A percentile compares a stretch with the other conserved stretches of the same genome.
Conservation (phyloP, 2,113 vertebrate genomes). For the Sylvilagus bachmani region DNA sequence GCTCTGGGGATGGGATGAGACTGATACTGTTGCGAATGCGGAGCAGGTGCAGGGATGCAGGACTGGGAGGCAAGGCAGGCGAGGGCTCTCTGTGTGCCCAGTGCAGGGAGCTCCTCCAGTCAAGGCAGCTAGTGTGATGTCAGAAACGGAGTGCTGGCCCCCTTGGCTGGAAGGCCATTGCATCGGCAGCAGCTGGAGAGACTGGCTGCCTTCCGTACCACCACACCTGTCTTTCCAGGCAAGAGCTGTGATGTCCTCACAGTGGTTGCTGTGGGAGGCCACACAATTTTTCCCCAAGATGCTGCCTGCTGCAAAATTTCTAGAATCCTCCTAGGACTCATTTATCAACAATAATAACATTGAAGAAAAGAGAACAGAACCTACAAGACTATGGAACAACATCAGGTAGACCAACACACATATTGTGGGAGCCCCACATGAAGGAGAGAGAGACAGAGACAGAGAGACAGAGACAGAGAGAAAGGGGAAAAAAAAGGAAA, state of each 20-base stretch:
- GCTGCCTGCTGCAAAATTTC: background rate
- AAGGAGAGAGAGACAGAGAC: background rate
- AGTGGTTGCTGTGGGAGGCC: too few relatives aligned
- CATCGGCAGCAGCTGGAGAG: background rate
- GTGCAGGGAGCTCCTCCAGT: background rate
- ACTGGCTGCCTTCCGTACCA: too few relatives aligned
- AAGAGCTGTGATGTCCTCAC: background rate
- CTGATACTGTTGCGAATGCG: constrained; percentile 79
- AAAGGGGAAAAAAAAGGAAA: too few relatives aligned
- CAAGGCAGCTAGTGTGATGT: background rate
- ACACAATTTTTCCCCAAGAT: too few relatives aligned
- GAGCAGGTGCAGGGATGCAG: constrained; percentile 62
- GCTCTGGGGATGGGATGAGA: constrained; percentile 83
- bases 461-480: background rate
- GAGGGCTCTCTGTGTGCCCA: background rate
- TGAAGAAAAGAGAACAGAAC: background rate
- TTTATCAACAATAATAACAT: background rate
- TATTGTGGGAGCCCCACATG: background rate
- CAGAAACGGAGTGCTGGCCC: background rate
- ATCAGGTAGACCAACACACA: accelerated
- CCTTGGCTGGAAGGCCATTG: background rate
- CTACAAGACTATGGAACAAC: background rate
- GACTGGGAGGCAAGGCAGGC: background rate
- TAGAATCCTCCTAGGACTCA: background rate
- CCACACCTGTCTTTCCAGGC: background rate